Percentiles rank a stretch among this genome's conserved stretches.
Conservation (phyloP, 1,140 invertebrate species). For the Neotoxoptera formosana region DNA sequence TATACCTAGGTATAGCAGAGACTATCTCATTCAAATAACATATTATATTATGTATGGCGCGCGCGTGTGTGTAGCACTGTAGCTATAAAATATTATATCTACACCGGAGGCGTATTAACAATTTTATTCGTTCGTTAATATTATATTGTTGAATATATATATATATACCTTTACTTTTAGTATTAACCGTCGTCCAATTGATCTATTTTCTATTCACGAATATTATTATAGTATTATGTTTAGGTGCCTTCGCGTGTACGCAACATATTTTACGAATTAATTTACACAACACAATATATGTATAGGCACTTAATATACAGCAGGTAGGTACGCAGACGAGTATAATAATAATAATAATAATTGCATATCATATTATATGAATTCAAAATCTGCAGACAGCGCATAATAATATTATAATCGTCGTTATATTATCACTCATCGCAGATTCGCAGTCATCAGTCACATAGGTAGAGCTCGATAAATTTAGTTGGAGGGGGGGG, state of each 20-base stretch:
- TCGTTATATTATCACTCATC: too few species aligned
- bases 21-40: neutral
- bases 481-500: too few species aligned
- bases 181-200: neutral
- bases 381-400: neutral
- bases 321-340: neutral
- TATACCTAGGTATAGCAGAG: too few species aligned
- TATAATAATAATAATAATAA: neutral
- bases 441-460: neutral
- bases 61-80: neutral
- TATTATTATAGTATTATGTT: neutral
- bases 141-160: neutral
- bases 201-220: slow-evolving; percentile 5
- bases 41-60: neutral
- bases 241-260: neutral
- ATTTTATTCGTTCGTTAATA: slow-evolving; percentile 16
- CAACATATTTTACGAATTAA: neutral
- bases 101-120: slow-evolving; percentile 8
- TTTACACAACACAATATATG: neutral
- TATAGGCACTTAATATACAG: too few species aligned
- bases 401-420: neutral
- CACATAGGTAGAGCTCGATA: too few species aligned
- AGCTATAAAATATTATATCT: neutral
- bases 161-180: neutral
- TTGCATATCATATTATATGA: neutral